Evolutionary conservation across 1,140 invertebrate genomes (phyloP).

Genomic region (Papilio polyxenes): DNA sequence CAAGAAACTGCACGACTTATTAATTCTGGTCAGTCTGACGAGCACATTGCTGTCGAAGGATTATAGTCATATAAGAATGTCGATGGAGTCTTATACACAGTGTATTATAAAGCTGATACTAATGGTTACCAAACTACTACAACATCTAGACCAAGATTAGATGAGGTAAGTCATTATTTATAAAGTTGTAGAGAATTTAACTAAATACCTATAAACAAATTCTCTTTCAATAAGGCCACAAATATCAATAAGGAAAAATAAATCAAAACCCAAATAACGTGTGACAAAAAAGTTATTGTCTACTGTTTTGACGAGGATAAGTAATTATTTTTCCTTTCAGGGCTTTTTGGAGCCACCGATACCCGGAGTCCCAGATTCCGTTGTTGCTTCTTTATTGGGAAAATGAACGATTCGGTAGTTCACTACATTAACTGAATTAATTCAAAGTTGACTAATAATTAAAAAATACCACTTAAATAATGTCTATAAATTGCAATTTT

Average conservation of each 20-base stretch:
- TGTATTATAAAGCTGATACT: conserved; percentile 78
- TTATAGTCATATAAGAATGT: conserved; percentile 76
- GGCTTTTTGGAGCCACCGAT: neutral
- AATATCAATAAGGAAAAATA: neutral
- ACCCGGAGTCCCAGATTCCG: neutral
- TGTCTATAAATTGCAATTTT: too few relatives aligned
- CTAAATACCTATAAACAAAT: too few relatives aligned
- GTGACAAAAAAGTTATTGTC: too few relatives aligned
- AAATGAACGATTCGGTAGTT: conserved; percentile 15
- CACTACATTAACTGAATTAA: neutral
- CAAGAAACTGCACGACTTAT: conserved; percentile 43
- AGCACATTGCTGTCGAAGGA: conserved; percentile 56
- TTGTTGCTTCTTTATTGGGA: conserved; percentile 43
- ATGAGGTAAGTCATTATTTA: neutral
- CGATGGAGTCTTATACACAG: conserved; percentile 70
- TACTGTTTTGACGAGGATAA: neutral
- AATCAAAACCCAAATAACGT: too few relatives aligned
- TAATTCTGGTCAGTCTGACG: conserved; percentile 40
- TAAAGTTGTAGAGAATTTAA: neutral
- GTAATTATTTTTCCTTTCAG: neutral
- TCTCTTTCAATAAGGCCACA: neutral
- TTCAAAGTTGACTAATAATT: neutral
- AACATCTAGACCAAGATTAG: neutral
- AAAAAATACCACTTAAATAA: neutral
- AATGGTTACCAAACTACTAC: neutral